These are phyloP conservation scores for Campylorhamphus procurvoides DNA, from an alignment of 2,113 vertebrate genomes.

Conservation along the genomic window DNA sequence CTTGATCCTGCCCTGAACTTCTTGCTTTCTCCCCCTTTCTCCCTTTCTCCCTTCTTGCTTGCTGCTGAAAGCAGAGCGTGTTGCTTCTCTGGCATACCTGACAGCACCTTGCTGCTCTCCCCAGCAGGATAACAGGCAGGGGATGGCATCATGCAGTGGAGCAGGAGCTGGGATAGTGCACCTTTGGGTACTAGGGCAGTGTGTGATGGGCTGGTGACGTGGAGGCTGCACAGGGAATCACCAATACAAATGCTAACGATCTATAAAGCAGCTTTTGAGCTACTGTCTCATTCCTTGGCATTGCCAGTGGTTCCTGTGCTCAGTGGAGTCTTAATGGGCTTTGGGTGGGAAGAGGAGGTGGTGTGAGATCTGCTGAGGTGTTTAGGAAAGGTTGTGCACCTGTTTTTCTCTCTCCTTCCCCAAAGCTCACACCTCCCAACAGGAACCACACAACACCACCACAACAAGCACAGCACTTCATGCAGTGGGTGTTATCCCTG, in stretches of 20 bases:
- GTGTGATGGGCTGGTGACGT: fast-evolving
- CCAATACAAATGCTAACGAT: fast-evolving
- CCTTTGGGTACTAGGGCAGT: not conserved
- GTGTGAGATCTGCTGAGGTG: not conserved
- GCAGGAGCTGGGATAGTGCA: not conserved
- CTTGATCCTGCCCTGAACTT: not conserved
- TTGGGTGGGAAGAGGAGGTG: not conserved
- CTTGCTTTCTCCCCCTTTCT: not conserved
- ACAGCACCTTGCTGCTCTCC: not conserved
- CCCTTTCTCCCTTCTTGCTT: not conserved
- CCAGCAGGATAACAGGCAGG: not conserved
- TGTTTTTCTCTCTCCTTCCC: not conserved
- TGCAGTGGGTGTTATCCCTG: not conserved
- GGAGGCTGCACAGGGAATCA: not conserved
- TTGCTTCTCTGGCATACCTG: not conserved
- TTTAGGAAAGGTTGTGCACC: not conserved
- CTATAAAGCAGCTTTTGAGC: not conserved
- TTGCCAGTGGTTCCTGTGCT: not conserved
- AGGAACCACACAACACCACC: not conserved
- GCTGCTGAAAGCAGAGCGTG: fast-evolving
- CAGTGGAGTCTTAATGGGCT: not conserved
- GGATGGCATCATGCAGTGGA: not conserved
- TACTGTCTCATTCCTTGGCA: not conserved
- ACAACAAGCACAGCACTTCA: not conserved
- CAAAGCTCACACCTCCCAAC: not conserved